Base-by-base conservation (phyloP, 2,797 vertebrate genomes). In the Etheostoma perlongum region DNA sequence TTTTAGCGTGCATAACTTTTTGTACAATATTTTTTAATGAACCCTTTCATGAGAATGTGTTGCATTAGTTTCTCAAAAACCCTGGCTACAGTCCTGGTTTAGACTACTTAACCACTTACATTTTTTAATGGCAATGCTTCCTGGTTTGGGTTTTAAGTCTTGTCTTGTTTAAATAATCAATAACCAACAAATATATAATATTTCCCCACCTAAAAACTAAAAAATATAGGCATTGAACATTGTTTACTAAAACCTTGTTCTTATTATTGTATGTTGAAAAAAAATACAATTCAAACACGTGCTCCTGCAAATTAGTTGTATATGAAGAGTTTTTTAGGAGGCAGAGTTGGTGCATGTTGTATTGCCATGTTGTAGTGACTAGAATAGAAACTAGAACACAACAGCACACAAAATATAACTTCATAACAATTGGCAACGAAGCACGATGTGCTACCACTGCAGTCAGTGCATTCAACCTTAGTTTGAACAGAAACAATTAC, bases 401-500 rank as follows among this genome's bases (percentile, higher is more conserved):
- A 23, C 47, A 49, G 52, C 23, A 46, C 33, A 55, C 57, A 61
- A 18, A 19, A 53, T 44, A 12, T 30, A 36, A 73, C 42, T 60
- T 59, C 18, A 33, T 23, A 48, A 30, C 7, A 10, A 27, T 63
- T 55, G 4, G 15, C 48, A 66, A 36, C 7, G 6, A 40, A 1
- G 40, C 33, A 4, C 48, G 15, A 5, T 2, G 27, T 30, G 52
- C 36, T 4, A 19, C 72, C 58, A 46, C 47, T 62, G 36, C 1
- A 70, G 79, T 46, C 46, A 52, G 68, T 54, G 60, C n/a, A 69
- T 63, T 49, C 58, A 1, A 51, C 3, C 11, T 71, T 40, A 49
- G 61, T 83, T 82, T 84, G 27, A 82, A 83, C 55, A 78, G 60
- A 83, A 84, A 86, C 82, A 88, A 86, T 88, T 81, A 87, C 79